Conservation (phyloP, 2,113 vertebrate species). For the Phocoena phocoena region DNA sequence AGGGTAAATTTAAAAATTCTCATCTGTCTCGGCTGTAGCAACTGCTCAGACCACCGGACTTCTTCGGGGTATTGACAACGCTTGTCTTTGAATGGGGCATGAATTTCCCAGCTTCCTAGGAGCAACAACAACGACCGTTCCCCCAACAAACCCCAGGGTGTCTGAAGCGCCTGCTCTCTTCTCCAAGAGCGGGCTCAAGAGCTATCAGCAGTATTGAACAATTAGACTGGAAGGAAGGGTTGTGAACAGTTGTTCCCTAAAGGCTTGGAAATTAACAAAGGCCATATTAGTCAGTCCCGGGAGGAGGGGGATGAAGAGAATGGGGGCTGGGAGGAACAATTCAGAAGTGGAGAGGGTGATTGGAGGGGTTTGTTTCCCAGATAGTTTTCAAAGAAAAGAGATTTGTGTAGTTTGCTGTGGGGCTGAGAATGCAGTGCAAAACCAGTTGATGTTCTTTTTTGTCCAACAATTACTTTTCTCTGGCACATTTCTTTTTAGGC, state of each 20-base stretch:
- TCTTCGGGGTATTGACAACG: not conserved
- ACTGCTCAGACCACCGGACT: not conserved
- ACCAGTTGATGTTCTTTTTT: slow-evolving; percentile 45
- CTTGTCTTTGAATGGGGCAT: not conserved
- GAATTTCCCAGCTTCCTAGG: not conserved
- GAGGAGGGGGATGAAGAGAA: not conserved
- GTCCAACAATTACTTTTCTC: slow-evolving; percentile 47
- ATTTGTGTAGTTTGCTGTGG: not conserved
- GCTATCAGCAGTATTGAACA: slow-evolving; percentile 78
- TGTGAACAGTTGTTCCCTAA: slow-evolving; percentile 39
- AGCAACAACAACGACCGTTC: not conserved
- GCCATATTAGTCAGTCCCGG: slow-evolving; percentile 54
- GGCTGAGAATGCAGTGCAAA: not conserved
- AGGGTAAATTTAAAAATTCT: slow-evolving; percentile 10
- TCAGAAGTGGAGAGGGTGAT: not conserved
- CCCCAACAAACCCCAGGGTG: not conserved
- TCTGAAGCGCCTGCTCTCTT: slow-evolving; percentile 72
- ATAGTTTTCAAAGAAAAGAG: slow-evolving; percentile 59
- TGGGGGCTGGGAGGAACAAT: slow-evolving; percentile 24
- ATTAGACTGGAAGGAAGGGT: slow-evolving; percentile 65
- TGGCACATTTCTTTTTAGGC: slow-evolving; percentile 35
- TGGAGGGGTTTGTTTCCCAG: slow-evolving; percentile 37
- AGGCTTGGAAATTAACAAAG: slow-evolving; percentile 67
- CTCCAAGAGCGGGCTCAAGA: slow-evolving; percentile 65
- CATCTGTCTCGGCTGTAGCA: not conserved